A percentile compares a stretch with the other conserved stretches of the same genome.
phyloP scores from a whole-genome alignment of 2,113 vertebrate species.

The Arenaria interpres region DNA sequence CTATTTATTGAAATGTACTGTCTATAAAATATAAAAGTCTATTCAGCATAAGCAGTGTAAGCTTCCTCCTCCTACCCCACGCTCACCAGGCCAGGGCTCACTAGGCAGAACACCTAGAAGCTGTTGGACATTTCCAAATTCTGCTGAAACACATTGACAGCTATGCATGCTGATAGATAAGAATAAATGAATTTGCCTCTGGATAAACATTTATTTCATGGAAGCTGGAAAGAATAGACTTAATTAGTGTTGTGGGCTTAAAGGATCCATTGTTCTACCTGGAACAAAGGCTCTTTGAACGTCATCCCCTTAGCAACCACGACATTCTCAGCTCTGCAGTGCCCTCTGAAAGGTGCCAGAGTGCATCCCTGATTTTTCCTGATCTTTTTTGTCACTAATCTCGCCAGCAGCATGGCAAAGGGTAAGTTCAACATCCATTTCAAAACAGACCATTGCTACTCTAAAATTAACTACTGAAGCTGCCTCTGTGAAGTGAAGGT shows the following conservation, averaged over 20 bases:
- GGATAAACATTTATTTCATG: background rate
- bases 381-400: background rate
- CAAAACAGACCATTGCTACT: background rate
- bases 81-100: background rate
- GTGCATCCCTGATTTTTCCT: background rate
- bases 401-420: background rate
- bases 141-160: background rate
- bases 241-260: background rate
- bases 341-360: background rate
- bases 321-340: background rate
- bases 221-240: background rate
- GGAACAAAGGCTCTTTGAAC: background rate
- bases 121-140: background rate
- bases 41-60: background rate
- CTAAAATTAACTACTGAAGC: slow-evolving; percentile 7
- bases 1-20: background rate
- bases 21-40: background rate
- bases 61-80: background rate
- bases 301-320: slow-evolving; percentile 5
- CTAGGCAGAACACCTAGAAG: background rate
- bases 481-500: background rate
- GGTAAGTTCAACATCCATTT: background rate
- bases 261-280: background rate
- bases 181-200: background rate
- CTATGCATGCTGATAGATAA: background rate